These are phyloP conservation scores for Acronicta psi DNA, from an alignment of 2,888 invertebrate genomes.

Conservation along the genomic window DNA sequence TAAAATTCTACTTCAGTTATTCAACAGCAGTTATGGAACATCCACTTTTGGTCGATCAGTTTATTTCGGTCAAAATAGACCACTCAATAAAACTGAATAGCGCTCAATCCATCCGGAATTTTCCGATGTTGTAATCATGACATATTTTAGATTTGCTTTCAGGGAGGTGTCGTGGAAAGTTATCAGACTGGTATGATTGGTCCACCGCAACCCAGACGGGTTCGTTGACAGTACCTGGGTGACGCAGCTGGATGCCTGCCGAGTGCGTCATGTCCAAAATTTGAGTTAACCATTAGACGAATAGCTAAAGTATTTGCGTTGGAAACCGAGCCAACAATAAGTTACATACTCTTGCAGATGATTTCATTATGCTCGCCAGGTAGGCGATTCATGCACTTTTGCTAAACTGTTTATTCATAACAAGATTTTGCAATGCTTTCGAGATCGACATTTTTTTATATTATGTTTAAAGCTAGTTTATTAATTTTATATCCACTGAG, in stretches of 20 bases:
- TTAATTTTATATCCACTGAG: too few species aligned
- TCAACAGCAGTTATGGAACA: constrained; percentile 13
- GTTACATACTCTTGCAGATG: constrained; percentile 36
- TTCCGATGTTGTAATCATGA: constrained; percentile 47
- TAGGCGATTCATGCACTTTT: constrained; percentile 14
- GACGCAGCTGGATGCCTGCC: constrained; percentile 66
- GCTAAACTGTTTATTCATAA: background rate
- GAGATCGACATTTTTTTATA: too few species aligned
- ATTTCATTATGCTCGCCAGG: constrained; percentile 41
- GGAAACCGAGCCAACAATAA: constrained; percentile 68
- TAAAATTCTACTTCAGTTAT: background rate
- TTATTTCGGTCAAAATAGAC: constrained; percentile 49
- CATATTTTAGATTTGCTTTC: constrained; percentile 31
- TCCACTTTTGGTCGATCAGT: constrained; percentile 40
- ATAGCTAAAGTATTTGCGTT: constrained; percentile 62
- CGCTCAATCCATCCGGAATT: constrained; percentile 41
- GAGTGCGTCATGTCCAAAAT: constrained; percentile 73
- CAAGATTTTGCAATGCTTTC: background rate
- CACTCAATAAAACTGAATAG: constrained; percentile 47
- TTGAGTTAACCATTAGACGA: constrained; percentile 65
- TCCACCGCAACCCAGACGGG: constrained; percentile 43
- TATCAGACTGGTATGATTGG: constrained; percentile 25
- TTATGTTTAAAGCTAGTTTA: too few species aligned
- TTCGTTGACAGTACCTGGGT: constrained; percentile 73
- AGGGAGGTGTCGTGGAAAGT: constrained; percentile 54